A percentile compares a stretch with the other conserved stretches of the same genome.
Conservation (phyloP, 2,888 invertebrate species). For the Watsonalla binaria region DNA sequence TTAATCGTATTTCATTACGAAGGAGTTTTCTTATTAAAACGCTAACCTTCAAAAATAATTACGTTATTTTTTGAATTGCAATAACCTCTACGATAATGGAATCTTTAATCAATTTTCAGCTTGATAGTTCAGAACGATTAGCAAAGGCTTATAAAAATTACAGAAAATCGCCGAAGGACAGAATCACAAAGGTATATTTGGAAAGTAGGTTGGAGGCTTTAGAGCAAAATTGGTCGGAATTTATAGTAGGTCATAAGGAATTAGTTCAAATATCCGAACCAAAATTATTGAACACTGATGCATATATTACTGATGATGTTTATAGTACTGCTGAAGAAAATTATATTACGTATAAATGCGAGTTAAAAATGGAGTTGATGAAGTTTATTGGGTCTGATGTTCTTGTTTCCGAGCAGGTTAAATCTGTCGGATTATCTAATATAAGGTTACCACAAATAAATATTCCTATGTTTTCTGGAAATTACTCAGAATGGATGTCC, state of each 20-base stretch:
- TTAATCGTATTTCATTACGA: too few relatives aligned
- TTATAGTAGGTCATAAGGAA: neutral
- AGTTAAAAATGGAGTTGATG: neutral
- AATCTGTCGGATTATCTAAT: too few relatives aligned
- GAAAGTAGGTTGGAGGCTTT: neutral
- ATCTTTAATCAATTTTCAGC: neutral
- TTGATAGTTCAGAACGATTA: neutral
- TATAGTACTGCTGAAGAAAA: neutral
- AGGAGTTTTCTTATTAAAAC: too few relatives aligned
- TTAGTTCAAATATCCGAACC: neutral
- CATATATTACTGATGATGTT: neutral
- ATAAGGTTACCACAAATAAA: neutral
- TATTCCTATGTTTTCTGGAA: constrained; percentile 11
- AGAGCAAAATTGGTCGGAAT: neutral
- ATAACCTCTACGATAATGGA: neutral
- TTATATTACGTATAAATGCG: neutral
- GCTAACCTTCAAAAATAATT: neutral
- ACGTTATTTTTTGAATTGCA: neutral
- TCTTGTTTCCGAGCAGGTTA: too few relatives aligned
- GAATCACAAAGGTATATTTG: neutral
- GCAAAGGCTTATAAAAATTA: neutral
- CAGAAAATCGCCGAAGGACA: neutral
- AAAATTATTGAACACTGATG: neutral
- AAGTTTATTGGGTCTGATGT: neutral
- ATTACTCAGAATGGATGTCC: constrained; percentile 17